Conservation (phyloP, 2,113 vertebrate species). For the Ploceus nigricollis region DNA sequence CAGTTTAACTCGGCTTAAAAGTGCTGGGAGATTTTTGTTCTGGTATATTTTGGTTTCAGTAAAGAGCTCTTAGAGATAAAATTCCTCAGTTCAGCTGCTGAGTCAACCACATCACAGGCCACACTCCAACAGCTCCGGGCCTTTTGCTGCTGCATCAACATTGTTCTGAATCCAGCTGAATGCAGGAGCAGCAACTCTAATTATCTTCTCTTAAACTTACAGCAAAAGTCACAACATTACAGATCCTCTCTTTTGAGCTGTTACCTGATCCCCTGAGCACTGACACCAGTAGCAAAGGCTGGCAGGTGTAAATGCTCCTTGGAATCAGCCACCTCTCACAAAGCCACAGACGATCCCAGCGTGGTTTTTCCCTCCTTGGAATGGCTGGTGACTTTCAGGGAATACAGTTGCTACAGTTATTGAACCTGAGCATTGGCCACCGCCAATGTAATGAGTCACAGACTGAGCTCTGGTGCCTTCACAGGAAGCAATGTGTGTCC, state of each 20-base stretch:
- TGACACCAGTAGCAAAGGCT: neutral
- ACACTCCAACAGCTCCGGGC: neutral
- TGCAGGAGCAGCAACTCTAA: neutral
- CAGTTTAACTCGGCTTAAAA: neutral
- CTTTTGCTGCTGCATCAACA: neutral
- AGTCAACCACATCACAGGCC: neutral
- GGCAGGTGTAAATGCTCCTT: neutral
- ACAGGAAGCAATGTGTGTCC: neutral
- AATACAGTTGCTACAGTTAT: neutral
- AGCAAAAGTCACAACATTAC: neutral
- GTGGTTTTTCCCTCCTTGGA: neutral
- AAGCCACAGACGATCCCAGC: neutral
- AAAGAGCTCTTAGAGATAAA: neutral
- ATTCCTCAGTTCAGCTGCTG: neutral
- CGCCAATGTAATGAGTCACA: neutral
- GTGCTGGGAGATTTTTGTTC: neutral
- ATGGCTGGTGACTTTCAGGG: neutral
- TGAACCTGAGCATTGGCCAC: neutral
- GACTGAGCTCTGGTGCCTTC: neutral
- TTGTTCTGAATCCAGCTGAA: neutral
- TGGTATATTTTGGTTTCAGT: neutral
- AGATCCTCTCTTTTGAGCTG: neutral
- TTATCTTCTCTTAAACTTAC: neutral
- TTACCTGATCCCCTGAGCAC: neutral
- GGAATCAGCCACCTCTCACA: neutral